phyloP scores from a whole-genome alignment of 2,113 vertebrate genomes.

The Chaetodon trifascialis region DNA sequence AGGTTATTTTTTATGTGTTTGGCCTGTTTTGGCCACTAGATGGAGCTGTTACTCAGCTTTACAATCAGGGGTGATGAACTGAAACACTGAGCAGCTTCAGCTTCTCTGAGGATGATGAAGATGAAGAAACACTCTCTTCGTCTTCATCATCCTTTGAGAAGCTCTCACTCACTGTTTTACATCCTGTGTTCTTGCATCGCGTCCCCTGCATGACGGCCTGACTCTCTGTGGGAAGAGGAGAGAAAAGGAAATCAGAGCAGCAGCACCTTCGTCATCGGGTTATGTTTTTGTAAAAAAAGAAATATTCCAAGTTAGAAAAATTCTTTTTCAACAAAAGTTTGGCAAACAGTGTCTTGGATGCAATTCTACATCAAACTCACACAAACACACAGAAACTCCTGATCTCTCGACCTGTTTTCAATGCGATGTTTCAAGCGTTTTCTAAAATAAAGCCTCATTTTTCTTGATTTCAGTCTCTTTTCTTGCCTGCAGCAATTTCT shows the following conservation, averaged over 20 bases:
- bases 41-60: constrained; percentile 41
- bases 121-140: neutral
- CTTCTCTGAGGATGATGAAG: neutral
- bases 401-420: no score
- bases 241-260: neutral
- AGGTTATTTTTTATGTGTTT: neutral
- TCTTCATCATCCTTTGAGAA: no score
- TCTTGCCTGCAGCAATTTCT: no score
- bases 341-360: no score
- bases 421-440: neutral
- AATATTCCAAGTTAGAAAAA: no score
- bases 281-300: no score
- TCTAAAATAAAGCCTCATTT: no score
- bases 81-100: neutral
- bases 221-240: constrained; percentile 62
- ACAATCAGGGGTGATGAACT: neutral
- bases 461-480: no score
- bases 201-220: constrained; percentile 79
- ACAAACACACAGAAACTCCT: no score
- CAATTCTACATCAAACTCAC: no score
- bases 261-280: neutral
- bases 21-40: constrained; percentile 46
- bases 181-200: constrained; percentile 92
- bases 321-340: no score
- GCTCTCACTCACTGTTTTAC: constrained; percentile 90